These are phyloP conservation scores for Leptestheria dahalacensis DNA, from an alignment of 1,140 invertebrate species.

Conservation along the genomic window DNA sequence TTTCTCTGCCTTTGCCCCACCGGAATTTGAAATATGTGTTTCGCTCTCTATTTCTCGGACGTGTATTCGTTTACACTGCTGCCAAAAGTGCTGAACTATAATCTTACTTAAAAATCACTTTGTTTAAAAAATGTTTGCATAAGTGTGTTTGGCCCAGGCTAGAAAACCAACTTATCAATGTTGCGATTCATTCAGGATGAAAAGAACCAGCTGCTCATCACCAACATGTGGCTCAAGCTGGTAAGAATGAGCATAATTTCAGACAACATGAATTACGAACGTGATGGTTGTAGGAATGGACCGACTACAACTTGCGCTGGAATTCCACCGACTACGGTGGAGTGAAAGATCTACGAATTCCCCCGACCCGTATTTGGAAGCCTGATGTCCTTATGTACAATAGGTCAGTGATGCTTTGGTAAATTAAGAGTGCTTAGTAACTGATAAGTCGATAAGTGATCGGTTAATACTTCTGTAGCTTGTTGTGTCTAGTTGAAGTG, in stretches of 20 bases:
- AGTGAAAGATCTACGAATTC: conserved; percentile 89
- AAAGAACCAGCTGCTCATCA: conserved; percentile 82
- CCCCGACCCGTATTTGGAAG: conserved; percentile 92
- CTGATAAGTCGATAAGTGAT: too few relatives aligned
- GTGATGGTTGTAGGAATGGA: conserved; percentile 67
- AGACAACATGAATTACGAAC: too few relatives aligned
- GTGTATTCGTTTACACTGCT: too few relatives aligned
- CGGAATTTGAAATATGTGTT: too few relatives aligned
- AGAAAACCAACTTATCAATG: conserved; percentile 1
- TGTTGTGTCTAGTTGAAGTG: too few relatives aligned
- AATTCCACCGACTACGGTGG: conserved; percentile 89
- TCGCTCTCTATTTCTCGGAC: too few relatives aligned
- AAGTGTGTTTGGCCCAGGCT: neutral
- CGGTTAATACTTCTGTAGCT: too few relatives aligned
- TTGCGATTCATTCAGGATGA: conserved; percentile 46
- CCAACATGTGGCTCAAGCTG: conserved; percentile 83
- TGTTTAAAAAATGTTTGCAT: neutral
- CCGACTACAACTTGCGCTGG: conserved; percentile 95
- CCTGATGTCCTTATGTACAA: conserved; percentile 99
- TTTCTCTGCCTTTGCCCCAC: too few relatives aligned
- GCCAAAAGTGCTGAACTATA: too few relatives aligned
- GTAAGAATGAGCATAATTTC: too few relatives aligned
- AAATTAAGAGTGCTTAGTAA: too few relatives aligned
- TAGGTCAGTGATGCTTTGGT: conserved; percentile 44
- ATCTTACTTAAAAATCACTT: too few relatives aligned